Conservation (phyloP, 1,140 invertebrate species). For the Drosophila rufa region DNA sequence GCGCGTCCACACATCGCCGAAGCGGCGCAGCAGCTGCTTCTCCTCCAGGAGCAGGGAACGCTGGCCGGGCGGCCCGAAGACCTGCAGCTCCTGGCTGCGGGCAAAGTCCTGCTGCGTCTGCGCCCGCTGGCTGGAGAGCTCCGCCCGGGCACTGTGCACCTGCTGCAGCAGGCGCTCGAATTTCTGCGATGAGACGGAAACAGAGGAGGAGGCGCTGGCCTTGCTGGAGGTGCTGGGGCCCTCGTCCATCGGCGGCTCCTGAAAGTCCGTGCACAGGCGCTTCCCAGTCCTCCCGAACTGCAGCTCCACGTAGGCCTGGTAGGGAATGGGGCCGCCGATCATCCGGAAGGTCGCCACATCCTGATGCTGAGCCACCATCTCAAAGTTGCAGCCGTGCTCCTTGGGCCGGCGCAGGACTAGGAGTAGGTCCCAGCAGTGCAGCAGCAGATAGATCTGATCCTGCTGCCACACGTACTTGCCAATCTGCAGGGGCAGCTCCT, state of each 20-base stretch:
- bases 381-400: conserved; percentile 37
- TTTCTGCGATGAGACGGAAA: not conserved
- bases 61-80: conserved; percentile 48
- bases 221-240: conserved; percentile 9
- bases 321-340: conserved; percentile 41
- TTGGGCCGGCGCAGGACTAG: conserved; percentile 52
- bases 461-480: conserved; percentile 62
- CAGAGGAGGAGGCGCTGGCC: not conserved
- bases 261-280: conserved; percentile 55
- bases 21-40: conserved; percentile 59
- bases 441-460: conserved; percentile 48
- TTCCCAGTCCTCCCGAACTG: conserved; percentile 46
- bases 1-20: conserved; percentile 68
- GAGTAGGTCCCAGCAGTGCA: conserved; percentile 58
- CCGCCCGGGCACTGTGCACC: conserved; percentile 45
- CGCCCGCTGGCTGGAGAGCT: conserved; percentile 41
- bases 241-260: conserved; percentile 3
- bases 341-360: conserved; percentile 36
- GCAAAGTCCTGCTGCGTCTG: conserved; percentile 59
- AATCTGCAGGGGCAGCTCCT: conserved; percentile 50
- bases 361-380: conserved; percentile 38
- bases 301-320: conserved; percentile 64
- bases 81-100: conserved; percentile 22
- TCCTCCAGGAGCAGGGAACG: conserved; percentile 65
- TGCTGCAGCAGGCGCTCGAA: conserved; percentile 52